Evolutionary conservation across 2,888 invertebrate species (phyloP).

Genomic region (Drosophila glabriapex): DNA sequence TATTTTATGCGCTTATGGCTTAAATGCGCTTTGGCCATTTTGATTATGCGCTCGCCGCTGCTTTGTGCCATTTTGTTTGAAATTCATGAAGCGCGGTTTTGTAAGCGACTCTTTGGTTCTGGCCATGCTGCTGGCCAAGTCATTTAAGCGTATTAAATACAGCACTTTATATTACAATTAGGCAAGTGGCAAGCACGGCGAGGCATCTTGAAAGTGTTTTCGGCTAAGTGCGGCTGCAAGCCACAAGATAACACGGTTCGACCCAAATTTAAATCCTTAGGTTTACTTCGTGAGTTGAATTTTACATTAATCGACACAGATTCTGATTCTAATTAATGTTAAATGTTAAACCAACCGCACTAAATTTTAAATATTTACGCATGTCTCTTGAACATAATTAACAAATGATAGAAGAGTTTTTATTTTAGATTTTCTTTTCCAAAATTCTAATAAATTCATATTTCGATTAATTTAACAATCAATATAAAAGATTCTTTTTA

Average conservation of each 20-base stretch:
- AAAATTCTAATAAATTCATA: background rate
- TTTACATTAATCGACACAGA: background rate
- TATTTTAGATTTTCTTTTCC: background rate
- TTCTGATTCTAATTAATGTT: background rate
- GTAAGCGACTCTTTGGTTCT: conserved; percentile 45
- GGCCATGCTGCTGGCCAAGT: conserved; percentile 31
- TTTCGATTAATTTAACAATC: background rate
- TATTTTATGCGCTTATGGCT: conserved; percentile 73
- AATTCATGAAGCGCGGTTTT: conserved; percentile 74
- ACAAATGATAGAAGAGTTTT: background rate
- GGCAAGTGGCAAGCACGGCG: background rate
- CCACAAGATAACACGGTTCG: background rate
- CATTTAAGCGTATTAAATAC: conserved; percentile 50
- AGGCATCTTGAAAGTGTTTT: conserved; percentile 5
- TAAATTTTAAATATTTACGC: background rate
- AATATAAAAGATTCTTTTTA: too few species aligned
- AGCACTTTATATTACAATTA: conserved; percentile 60
- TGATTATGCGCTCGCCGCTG: conserved; percentile 59
- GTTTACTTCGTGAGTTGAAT: background rate
- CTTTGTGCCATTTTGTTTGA: conserved; percentile 50
- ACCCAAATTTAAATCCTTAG: background rate
- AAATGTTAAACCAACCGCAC: background rate
- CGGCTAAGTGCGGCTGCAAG: background rate
- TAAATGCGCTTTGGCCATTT: conserved; percentile 78
- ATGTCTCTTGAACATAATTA: background rate